phyloP scores from a whole-genome alignment of 2,888 invertebrate genomes.

The Apamea epomidion region DNA sequence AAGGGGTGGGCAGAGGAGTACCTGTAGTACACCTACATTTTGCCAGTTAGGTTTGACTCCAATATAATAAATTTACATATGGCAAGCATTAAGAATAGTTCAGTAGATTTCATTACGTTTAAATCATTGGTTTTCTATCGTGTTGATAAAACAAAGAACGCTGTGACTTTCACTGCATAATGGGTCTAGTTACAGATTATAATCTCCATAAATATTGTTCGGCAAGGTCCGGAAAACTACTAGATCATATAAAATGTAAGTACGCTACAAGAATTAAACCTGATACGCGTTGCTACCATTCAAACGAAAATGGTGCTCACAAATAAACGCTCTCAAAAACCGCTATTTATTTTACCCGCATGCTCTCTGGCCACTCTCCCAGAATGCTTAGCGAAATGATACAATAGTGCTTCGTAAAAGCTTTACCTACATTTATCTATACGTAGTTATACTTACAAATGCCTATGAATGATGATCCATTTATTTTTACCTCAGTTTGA shows the following conservation, averaged over 20 bases:
- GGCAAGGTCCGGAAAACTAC: background rate
- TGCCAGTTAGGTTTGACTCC: background rate
- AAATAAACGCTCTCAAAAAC: background rate
- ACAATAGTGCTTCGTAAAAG: conserved; percentile 53
- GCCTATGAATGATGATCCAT: conserved; percentile 37
- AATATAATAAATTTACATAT: background rate
- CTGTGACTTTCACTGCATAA: background rate
- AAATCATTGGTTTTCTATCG: too few species aligned
- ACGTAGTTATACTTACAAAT: conserved; percentile 12
- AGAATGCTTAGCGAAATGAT: conserved; percentile 57
- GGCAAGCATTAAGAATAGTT: background rate
- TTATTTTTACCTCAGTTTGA: conserved; percentile 19
- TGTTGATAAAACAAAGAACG: background rate
- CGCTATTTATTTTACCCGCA: background rate
- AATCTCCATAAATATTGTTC: background rate
- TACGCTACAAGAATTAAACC: background rate
- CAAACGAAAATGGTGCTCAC: background rate
- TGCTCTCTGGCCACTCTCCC: conserved; percentile 32
- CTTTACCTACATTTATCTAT: conserved; percentile 36
- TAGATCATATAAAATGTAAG: background rate
- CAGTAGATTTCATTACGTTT: background rate
- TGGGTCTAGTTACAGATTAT: too few species aligned
- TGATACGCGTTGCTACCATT: background rate
- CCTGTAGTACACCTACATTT: background rate
- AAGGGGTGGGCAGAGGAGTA: too few species aligned